Percentiles rank a stretch among this genome's conserved stretches.
phyloP scores from a whole-genome alignment of 2,113 vertebrate genomes.

The Thunnus maccoyii region DNA sequence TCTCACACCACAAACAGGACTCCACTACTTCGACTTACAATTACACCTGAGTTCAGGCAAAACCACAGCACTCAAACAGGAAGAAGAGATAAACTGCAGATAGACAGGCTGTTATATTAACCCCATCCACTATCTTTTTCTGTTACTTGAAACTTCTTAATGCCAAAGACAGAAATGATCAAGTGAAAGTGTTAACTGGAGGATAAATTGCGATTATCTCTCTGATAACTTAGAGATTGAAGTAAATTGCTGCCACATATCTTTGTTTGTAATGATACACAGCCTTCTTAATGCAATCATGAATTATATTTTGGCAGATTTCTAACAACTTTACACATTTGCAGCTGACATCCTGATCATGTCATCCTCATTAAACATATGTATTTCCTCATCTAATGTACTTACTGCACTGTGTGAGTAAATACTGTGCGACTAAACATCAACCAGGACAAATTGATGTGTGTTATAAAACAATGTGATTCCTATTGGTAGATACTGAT shows the following conservation, averaged over 20 bases:
- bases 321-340: no score
- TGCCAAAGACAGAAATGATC: background rate
- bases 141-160: background rate
- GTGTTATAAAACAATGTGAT: no score
- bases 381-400: background rate
- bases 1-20: background rate
- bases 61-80: conserved; percentile 67
- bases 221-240: background rate
- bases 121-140: background rate
- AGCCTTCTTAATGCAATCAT: no score
- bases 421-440: background rate
- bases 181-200: background rate
- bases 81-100: conserved; percentile 52
- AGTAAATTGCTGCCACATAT: background rate
- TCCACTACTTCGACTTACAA: conserved; percentile 42
- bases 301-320: no score
- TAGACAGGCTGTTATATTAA: background rate
- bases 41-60: conserved; percentile 53
- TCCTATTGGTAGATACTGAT: no score
- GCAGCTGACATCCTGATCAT: no score
- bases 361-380: no score
- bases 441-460: background rate
- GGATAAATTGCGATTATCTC: background rate
- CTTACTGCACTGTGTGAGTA: background rate
- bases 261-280: background rate